Percentiles rank a stretch among this genome's conserved stretches.
phyloP scores from a whole-genome alignment of 2,113 vertebrate genomes.

The Formicarius rufipectus region DNA sequence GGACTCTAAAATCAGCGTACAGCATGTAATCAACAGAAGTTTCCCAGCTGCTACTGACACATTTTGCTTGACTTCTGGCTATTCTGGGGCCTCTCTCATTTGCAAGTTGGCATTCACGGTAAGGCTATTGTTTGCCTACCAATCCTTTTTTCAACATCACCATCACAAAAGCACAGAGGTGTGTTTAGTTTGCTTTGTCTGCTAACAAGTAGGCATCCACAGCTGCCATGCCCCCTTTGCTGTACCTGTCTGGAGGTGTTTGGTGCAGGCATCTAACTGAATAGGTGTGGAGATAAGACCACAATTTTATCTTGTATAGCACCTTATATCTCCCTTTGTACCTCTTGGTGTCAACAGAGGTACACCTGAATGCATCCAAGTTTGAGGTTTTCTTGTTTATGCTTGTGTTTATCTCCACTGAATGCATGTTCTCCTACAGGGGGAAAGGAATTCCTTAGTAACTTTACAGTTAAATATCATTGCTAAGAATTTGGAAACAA shows the following conservation, averaged over 20 bases:
- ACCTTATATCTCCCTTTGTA: not conserved
- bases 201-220: not conserved
- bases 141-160: not conserved
- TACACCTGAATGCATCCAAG: not conserved
- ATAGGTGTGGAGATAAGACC: not conserved
- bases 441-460: not conserved
- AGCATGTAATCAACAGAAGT: not conserved
- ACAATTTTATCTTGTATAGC: not conserved
- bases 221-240: not conserved
- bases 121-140: not conserved
- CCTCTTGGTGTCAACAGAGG: not conserved
- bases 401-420: not conserved
- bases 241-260: not conserved
- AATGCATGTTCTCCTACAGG: not conserved
- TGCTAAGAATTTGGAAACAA: not conserved
- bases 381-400: not conserved
- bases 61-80: not conserved
- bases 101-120: not conserved
- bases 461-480: not conserved
- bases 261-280: not conserved
- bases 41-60: not conserved
- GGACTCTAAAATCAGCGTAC: not conserved
- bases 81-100: not conserved
- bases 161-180: not conserved
- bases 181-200: not conserved